phyloP scores from a whole-genome alignment of 2,797 vertebrate genomes.

The Lateolabrax maculatus region DNA sequence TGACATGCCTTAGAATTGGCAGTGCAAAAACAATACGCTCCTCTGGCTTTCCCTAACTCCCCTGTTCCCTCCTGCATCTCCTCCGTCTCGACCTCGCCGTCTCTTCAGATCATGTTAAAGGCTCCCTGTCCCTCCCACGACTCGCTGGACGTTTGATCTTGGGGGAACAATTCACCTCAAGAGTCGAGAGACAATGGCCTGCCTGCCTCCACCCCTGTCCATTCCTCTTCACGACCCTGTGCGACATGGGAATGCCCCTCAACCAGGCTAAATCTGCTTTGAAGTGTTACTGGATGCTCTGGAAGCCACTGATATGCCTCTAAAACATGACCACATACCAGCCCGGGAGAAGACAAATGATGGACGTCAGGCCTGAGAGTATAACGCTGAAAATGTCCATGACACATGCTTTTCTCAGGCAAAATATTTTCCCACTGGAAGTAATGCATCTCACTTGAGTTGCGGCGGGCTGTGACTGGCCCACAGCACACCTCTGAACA shows the following conservation, averaged over 20 bases:
- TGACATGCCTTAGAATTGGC: constrained; percentile 79
- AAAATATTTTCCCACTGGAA: constrained; percentile 62
- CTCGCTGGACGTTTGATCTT: constrained; percentile 78
- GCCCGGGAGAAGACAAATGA: constrained; percentile 62
- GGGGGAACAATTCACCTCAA: constrained; percentile 74
- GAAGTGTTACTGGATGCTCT: constrained; percentile 80
- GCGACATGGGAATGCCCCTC: constrained; percentile 75
- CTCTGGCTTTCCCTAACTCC: constrained; percentile 57
- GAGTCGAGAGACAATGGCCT: constrained; percentile 70
- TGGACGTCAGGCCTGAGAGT: constrained; percentile 34
- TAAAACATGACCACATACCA: constrained; percentile 66
- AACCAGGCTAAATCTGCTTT: constrained; percentile 68
- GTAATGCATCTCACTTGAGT: constrained; percentile 51
- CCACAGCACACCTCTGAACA: constrained; percentile 52
- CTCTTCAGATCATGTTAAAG: constrained; percentile 68
- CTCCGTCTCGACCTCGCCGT: constrained; percentile 31
- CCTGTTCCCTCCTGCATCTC: constrained; percentile 53
- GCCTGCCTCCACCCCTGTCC: constrained; percentile 60
- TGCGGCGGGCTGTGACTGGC: constrained; percentile 56
- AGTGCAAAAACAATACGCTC: constrained; percentile 76
- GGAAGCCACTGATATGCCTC: constrained; percentile 67
- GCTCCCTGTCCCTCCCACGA: constrained; percentile 57
- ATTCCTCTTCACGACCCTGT: constrained; percentile 56
- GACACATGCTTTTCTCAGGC: constrained; percentile 58
- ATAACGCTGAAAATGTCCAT: constrained; percentile 47